Percentiles rank a stretch among this genome's conserved stretches.
Conservation (phyloP, 1,140 invertebrate genomes). For the Cyrtorhinus lividipennis region DNA sequence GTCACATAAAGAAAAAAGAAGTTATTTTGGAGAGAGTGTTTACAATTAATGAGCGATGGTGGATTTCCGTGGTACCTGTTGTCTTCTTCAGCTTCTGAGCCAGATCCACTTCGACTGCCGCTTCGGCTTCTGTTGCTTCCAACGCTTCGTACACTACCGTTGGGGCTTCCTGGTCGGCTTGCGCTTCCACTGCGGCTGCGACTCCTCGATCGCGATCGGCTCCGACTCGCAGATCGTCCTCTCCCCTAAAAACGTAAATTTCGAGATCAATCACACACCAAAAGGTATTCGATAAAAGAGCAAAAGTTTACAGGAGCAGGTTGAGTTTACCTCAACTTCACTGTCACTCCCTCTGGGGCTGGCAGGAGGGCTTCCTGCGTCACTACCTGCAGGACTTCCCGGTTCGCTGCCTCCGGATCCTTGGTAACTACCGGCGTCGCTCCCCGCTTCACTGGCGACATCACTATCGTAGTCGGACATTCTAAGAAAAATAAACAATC, state of each 20-base stretch:
- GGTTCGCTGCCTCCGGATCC: slow-evolving; percentile 23
- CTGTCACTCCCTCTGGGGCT: slow-evolving; percentile 18
- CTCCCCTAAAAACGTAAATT: background rate
- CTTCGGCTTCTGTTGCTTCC: slow-evolving; percentile 21
- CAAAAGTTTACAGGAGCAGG: too few species aligned
- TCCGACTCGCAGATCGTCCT: slow-evolving; percentile 17
- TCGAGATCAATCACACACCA: background rate
- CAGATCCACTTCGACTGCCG: slow-evolving; percentile 23
- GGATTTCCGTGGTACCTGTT: too few species aligned
- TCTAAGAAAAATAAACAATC: too few species aligned
- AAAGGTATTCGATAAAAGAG: too few species aligned
- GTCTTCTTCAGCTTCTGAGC: slow-evolving; percentile 24
- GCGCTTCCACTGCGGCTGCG: slow-evolving; percentile 19
- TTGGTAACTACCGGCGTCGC: slow-evolving; percentile 20
- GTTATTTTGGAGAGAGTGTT: too few species aligned
- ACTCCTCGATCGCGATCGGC: slow-evolving; percentile 7
- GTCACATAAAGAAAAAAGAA: too few species aligned
- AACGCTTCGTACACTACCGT: slow-evolving; percentile 12
- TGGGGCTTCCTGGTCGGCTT: slow-evolving; percentile 10
- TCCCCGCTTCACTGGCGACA: slow-evolving; percentile 13
- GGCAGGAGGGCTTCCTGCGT: slow-evolving; percentile 11
- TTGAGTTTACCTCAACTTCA: slow-evolving; percentile 22
- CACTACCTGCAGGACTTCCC: slow-evolving; percentile 19
- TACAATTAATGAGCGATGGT: too few species aligned
- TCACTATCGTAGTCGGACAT: slow-evolving; percentile 23